Percentiles rank a stretch among this genome's conserved stretches.
These are phyloP conservation scores for Nasonia longicornis DNA, from an alignment of 1,140 invertebrate species.

Conservation along the genomic window DNA sequence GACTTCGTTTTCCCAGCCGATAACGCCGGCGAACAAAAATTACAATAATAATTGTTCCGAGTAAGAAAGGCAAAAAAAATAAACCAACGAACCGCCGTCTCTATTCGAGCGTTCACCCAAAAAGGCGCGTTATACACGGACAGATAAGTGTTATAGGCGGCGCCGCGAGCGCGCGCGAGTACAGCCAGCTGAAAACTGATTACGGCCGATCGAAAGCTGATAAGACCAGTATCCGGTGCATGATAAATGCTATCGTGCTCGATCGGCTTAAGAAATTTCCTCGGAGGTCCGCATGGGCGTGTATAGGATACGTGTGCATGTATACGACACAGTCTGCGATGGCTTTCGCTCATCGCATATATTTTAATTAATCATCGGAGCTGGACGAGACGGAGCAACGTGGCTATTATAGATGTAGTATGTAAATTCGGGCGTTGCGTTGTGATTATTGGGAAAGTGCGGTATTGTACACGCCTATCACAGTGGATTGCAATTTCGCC, in stretches of 20 bases:
- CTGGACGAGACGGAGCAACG: too few species aligned
- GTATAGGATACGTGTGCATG: not conserved
- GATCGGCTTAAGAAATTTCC: slow-evolving; percentile 29
- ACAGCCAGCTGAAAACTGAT: slow-evolving; percentile 37
- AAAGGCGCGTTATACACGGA: not conserved
- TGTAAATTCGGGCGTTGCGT: too few species aligned
- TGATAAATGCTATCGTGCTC: slow-evolving; percentile 23
- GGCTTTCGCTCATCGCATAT: not conserved
- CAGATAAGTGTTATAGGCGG: not conserved
- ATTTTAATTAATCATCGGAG: not conserved
- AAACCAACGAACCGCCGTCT: too few species aligned
- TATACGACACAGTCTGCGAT: not conserved
- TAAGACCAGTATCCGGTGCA: slow-evolving; percentile 21
- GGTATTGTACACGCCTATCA: too few species aligned
- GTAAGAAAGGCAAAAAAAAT: too few species aligned
- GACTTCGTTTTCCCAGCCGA: not conserved
- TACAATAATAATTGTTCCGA: too few species aligned
- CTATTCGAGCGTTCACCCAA: not conserved
- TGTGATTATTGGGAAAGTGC: too few species aligned
- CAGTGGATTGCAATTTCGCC: not conserved
- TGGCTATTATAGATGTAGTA: not conserved
- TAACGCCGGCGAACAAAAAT: too few species aligned
- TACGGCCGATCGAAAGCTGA: slow-evolving; percentile 38
- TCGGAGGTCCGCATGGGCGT: not conserved
- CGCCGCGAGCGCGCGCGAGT: not conserved